These are phyloP conservation scores for Mico argentatus DNA, from an alignment of 2,797 vertebrate species.

Conservation along the genomic window DNA sequence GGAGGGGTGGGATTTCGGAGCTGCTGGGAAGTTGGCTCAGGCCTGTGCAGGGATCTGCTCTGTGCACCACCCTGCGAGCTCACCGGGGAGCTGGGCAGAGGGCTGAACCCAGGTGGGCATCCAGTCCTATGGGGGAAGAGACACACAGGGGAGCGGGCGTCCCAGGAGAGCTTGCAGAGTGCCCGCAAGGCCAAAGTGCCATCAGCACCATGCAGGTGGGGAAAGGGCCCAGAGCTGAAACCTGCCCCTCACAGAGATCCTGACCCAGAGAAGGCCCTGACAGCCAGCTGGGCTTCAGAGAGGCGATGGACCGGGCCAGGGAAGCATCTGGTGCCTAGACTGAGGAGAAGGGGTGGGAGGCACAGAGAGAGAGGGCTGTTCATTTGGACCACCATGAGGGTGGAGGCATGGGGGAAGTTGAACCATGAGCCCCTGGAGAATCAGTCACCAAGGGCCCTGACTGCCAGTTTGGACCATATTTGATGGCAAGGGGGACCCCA, in stretches of 20 bases:
- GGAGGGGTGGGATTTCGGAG: not conserved
- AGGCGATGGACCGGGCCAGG: fast-evolving
- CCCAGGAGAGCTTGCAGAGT: not conserved
- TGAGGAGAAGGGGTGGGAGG: not conserved
- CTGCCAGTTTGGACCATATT: not conserved
- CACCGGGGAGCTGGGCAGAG: not conserved
- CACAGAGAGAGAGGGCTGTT: too few relatives aligned
- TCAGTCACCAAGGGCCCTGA: fast-evolving
- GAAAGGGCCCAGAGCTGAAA: not conserved
- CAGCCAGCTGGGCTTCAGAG: not conserved
- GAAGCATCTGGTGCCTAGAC: fast-evolving
- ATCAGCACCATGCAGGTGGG: fast-evolving
- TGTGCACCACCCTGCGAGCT: fast-evolving
- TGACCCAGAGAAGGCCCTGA: not conserved
- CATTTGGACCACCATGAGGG: not conserved
- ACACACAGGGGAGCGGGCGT: too few relatives aligned
- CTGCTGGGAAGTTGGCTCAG: not conserved
- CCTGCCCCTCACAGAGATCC: not conserved
- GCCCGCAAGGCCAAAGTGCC: not conserved
- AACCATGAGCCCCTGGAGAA: not conserved
- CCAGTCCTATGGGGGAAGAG: not conserved
- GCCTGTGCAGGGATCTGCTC: not conserved
- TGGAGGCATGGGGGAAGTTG: fast-evolving
- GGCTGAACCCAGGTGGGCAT: fast-evolving
- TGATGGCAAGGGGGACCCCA: not conserved